Evolutionary conservation across 2,888 invertebrate genomes (phyloP).

Genomic region (Cantharis rustica): DNA sequence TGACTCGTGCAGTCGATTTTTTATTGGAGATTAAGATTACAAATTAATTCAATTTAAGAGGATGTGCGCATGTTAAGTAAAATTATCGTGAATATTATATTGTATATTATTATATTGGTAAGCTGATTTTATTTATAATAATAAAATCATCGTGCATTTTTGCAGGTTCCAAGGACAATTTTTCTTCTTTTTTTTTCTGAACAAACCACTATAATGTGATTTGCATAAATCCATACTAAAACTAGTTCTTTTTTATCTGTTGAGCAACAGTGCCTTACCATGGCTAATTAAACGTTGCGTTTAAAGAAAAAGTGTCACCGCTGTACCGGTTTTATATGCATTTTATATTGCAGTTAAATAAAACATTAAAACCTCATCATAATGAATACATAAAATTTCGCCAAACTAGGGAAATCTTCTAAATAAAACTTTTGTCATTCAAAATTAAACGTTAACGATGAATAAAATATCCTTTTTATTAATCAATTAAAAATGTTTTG

Average conservation of each 20-base stretch:
- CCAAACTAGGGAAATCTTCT: too few relatives aligned
- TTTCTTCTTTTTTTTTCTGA: neutral
- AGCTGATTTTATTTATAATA: too few relatives aligned
- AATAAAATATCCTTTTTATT: too few relatives aligned
- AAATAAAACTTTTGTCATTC: too few relatives aligned
- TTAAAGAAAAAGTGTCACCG: neutral
- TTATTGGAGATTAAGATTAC: neutral
- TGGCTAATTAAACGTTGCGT: neutral
- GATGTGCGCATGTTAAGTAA: neutral
- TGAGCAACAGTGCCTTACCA: neutral
- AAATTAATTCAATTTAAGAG: neutral
- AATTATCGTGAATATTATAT: neutral
- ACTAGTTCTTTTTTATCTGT: neutral
- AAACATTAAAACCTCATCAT: neutral
- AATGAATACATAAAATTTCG: too few relatives aligned
- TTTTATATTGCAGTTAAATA: neutral
- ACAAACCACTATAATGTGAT: neutral
- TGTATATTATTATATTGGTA: neutral
- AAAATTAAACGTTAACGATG: too few relatives aligned
- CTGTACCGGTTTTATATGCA: neutral
- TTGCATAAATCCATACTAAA: neutral
- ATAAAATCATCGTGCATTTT: neutral
- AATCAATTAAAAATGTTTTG: neutral
- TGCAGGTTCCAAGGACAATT: neutral
- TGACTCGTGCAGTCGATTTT: neutral